A percentile compares a stretch with the other conserved stretches of the same genome.
Conservation (phyloP, 2,797 vertebrate species). For the Sebastes elongatus region DNA sequence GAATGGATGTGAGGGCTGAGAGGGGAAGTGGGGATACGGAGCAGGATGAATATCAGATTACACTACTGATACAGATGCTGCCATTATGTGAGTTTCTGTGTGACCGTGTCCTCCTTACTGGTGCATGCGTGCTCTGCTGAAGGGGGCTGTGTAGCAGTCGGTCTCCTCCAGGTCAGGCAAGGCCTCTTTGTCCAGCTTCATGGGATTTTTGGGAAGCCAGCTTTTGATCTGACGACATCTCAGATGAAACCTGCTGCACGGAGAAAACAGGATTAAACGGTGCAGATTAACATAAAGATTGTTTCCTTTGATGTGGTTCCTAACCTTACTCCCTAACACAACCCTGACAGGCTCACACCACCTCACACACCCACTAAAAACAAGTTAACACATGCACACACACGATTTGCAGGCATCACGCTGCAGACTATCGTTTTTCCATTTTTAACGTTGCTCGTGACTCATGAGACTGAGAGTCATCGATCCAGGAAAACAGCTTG, state of each 20-base stretch:
- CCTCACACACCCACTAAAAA: background rate
- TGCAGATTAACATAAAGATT: conserved; percentile 51
- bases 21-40: background rate
- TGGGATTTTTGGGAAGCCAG: conserved; percentile 96
- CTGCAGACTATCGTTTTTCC: conserved; percentile 8
- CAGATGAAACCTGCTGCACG: conserved; percentile 87
- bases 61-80: background rate
- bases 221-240: conserved; percentile 92
- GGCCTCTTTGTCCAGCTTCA: conserved; percentile 98
- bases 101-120: conserved; percentile 83
- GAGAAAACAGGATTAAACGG: conserved; percentile 49
- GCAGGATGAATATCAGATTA: background rate
- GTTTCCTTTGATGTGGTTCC: conserved; percentile 33
- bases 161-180: conserved; percentile 95
- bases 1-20: conserved; percentile 4
- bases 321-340: background rate
- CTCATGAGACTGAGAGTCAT: background rate
- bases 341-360: background rate
- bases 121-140: conserved; percentile 95
- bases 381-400: background rate
- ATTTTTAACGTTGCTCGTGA: conserved; percentile 6
- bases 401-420: background rate
- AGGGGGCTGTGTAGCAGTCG: conserved; percentile 98
- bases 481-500: conserved; percentile 8
- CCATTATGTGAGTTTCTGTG: background rate